phyloP scores from a whole-genome alignment of 2,888 invertebrate species.

The Melipona bicolor region DNA sequence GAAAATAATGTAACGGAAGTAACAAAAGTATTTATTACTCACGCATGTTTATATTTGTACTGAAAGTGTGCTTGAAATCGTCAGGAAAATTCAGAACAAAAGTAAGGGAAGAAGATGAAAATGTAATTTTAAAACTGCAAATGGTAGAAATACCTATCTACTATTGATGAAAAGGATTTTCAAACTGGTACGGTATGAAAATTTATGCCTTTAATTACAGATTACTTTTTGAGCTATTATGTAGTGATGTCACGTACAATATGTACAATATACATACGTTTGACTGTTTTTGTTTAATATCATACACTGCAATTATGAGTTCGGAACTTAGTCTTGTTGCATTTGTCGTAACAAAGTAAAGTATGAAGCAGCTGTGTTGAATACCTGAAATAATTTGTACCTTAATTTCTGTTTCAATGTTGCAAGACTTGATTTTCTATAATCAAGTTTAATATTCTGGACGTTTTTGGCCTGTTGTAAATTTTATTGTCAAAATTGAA shows the following conservation, averaged over 20 bases:
- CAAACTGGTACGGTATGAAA: neutral
- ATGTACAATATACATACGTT: neutral
- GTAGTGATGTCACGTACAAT: neutral
- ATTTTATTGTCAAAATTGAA: neutral
- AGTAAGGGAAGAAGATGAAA: slow-evolving; percentile 72
- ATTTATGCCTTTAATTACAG: neutral
- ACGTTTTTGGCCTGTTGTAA: neutral
- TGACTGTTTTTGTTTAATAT: no score
- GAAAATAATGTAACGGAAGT: neutral
- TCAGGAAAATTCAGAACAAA: slow-evolving; percentile 73
- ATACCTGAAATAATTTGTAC: slow-evolving; percentile 42
- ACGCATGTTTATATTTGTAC: slow-evolving; percentile 75
- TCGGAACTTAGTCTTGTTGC: neutral
- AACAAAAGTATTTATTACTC: slow-evolving; percentile 66
- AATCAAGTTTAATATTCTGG: neutral
- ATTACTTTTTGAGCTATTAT: neutral
- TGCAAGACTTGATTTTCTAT: neutral
- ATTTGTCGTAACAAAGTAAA: slow-evolving; percentile 61
- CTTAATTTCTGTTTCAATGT: neutral
- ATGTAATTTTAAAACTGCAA: slow-evolving; percentile 74
- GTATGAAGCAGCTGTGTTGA: slow-evolving; percentile 65
- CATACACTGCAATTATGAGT: no score
- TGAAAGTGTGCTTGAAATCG: slow-evolving; percentile 77
- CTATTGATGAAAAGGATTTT: no score
- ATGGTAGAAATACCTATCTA: slow-evolving; percentile 62